These are phyloP conservation scores for Grammomys dolichurus DNA, from an alignment of 2,113 vertebrate species.

Conservation along the genomic window DNA sequence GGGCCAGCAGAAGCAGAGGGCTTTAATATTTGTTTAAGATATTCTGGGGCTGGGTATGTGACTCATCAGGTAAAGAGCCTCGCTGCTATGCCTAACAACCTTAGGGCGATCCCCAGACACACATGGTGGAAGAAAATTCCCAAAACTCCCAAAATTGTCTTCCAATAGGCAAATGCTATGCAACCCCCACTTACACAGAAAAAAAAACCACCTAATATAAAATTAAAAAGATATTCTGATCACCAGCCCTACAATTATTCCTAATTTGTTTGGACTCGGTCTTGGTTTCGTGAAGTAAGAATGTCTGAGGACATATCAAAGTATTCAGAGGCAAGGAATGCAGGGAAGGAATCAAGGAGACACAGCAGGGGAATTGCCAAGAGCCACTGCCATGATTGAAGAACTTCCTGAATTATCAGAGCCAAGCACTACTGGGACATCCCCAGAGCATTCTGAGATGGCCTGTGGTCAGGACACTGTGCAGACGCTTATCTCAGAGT, in stretches of 20 bases:
- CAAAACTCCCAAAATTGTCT: too few species aligned
- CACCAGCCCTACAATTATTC: not conserved
- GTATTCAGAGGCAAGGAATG: not conserved
- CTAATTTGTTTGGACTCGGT: not conserved
- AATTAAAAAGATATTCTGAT: not conserved
- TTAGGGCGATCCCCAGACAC: too few species aligned
- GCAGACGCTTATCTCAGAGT: not conserved
- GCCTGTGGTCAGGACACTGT: not conserved
- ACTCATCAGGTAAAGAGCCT: too few species aligned
- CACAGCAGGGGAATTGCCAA: not conserved
- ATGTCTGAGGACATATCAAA: not conserved
- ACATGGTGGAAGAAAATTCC: too few species aligned
- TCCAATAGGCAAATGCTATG: too few species aligned
- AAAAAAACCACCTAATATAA: not conserved
- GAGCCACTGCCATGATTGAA: not conserved
- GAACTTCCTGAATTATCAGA: not conserved
- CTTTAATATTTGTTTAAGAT: too few species aligned
- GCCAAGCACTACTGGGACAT: not conserved
- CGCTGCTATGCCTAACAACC: too few species aligned
- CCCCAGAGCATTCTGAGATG: not conserved
- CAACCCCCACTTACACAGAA: too few species aligned
- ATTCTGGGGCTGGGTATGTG: too few species aligned
- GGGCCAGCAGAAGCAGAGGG: too few species aligned
- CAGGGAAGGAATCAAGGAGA: not conserved
- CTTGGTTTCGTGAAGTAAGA: not conserved